These are phyloP conservation scores for Trichonephila clavipes DNA, from an alignment of 1,140 invertebrate genomes.

Conservation along the genomic window DNA sequence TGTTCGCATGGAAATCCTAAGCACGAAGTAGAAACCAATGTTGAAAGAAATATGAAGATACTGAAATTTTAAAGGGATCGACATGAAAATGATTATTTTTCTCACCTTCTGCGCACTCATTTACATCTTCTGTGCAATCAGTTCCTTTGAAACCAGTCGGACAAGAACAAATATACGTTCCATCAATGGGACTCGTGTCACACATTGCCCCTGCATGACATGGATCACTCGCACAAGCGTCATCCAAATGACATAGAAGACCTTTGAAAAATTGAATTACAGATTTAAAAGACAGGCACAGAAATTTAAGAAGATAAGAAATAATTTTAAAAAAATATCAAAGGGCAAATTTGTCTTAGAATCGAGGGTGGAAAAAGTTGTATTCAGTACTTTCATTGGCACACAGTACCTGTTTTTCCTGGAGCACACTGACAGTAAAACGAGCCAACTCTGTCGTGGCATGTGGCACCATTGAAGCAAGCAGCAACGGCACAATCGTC, in stretches of 20 bases:
- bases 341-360: neutral
- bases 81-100: constrained; percentile 85
- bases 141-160: constrained; percentile 93
- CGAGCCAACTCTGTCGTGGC: constrained; percentile 95
- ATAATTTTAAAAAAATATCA: neutral
- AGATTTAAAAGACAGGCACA: neutral
- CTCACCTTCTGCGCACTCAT: constrained; percentile 97
- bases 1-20: constrained; percentile 81
- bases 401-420: constrained; percentile 90
- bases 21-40: constrained; percentile 78
- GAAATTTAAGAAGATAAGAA: too few relatives aligned
- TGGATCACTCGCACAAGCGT: constrained; percentile 97
- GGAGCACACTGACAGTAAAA: constrained; percentile 97
- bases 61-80: neutral
- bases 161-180: constrained; percentile 95
- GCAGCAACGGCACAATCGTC: constrained; percentile 95
- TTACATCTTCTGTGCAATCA: constrained; percentile 95
- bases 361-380: neutral
- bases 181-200: constrained; percentile 97
- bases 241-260: constrained; percentile 95
- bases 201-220: constrained; percentile 96
- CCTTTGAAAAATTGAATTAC: constrained; percentile 84
- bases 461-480: constrained; percentile 98
- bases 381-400: too few relatives aligned
- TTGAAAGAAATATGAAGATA: constrained; percentile 81